A percentile compares a stretch with the other conserved stretches of the same genome.
Evolutionary conservation across 1,140 invertebrate species (phyloP).

Genomic region (Pomacea maculata): DNA sequence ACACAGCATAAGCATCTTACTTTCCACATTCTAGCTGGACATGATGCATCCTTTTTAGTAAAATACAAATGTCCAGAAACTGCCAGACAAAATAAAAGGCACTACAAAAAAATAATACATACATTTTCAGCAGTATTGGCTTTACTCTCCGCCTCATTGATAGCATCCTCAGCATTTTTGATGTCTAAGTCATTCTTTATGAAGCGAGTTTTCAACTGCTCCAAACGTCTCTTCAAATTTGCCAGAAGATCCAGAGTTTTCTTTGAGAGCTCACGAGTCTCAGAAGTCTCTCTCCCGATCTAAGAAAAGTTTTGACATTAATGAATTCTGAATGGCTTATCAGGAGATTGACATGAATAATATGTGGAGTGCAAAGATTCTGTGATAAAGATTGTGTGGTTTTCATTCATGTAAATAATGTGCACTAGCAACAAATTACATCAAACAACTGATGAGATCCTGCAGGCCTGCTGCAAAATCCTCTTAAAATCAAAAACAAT

Average conservation of each 20-base stretch:
- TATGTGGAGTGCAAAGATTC: no score
- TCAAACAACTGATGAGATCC: background rate
- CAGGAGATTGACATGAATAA: no score
- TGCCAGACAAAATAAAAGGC: background rate
- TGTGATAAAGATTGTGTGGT: no score
- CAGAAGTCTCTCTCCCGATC: slow-evolving; percentile 76
- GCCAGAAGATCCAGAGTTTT: slow-evolving; percentile 77
- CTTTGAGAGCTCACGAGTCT: slow-evolving; percentile 78
- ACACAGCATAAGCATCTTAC: no score
- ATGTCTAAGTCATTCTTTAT: slow-evolving; percentile 78
- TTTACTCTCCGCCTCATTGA: slow-evolving; percentile 68
- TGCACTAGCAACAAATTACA: background rate
- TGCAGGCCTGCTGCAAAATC: background rate
- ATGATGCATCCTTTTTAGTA: no score
- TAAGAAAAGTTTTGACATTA: slow-evolving; percentile 47
- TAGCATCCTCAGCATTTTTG: slow-evolving; percentile 70
- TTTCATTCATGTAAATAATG: no score
- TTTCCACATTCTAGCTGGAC: no score
- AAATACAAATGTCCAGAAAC: background rate
- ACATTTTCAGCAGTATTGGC: slow-evolving; percentile 70
- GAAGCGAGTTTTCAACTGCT: slow-evolving; percentile 79
- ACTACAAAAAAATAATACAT: slow-evolving; percentile 23
- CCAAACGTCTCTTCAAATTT: slow-evolving; percentile 73
- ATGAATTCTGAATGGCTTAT: no score
- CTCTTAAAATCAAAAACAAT: background rate